These are phyloP conservation scores for Globia sparganii DNA, from an alignment of 2,888 invertebrate genomes.

Conservation along the genomic window DNA sequence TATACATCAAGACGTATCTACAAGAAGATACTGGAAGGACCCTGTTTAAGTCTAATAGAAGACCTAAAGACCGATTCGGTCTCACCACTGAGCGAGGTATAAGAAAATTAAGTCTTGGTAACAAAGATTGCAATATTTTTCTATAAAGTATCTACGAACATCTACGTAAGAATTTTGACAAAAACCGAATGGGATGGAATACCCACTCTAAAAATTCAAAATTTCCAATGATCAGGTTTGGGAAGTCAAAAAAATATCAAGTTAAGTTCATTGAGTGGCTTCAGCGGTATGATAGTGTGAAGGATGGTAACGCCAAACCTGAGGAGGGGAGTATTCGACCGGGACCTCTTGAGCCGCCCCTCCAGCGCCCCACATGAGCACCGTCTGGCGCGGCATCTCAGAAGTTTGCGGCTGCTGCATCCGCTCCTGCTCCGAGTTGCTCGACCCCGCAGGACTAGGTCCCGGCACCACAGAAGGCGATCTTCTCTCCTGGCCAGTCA, in stretches of 20 bases:
- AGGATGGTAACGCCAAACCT: conserved; percentile 89
- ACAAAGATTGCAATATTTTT: conserved; percentile 72
- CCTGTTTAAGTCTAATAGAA: conserved; percentile 81
- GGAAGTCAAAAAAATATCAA: conserved; percentile 37
- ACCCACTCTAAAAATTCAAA: conserved; percentile 17
- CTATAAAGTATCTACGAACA: conserved; percentile 37
- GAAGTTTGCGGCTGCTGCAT: conserved; percentile 84
- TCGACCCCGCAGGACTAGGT: conserved; percentile 86
- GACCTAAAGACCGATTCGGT: conserved; percentile 74
- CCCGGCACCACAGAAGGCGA: conserved; percentile 91
- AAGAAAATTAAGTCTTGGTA: conserved; percentile 77
- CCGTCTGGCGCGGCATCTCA: conserved; percentile 95
- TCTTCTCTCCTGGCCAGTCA: conserved; percentile 91
- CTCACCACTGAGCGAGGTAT: conserved; percentile 83
- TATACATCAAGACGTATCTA: conserved; percentile 68
- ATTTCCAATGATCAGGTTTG: conserved; percentile 16
- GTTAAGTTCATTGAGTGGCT: conserved; percentile 84
- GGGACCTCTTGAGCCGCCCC: conserved; percentile 86
- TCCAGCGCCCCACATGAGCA: conserved; percentile 97
- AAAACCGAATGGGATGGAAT: neutral
- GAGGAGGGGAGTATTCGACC: conserved; percentile 87
- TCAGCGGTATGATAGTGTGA: conserved; percentile 89
- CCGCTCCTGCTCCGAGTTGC: conserved; percentile 85
- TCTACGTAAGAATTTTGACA: conserved; percentile 35
- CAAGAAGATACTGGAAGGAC: conserved; percentile 84